Base-by-base conservation (phyloP, 2,113 vertebrate genomes). In the Hippocampus barbouri region DNA sequence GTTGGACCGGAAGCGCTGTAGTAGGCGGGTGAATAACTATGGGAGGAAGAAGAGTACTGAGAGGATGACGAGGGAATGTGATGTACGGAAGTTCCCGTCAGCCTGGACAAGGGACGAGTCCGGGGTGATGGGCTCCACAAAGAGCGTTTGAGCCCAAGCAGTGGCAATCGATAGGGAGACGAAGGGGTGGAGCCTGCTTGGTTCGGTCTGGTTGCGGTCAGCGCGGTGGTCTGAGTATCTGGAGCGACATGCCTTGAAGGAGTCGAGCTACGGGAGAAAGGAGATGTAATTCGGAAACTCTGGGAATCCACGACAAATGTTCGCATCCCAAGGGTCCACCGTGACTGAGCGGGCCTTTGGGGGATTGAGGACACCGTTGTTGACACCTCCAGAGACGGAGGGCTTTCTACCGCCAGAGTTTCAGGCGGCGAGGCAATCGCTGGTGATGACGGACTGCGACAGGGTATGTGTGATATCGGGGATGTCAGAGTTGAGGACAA, bases 261-360 rank as follows among this genome's bases (percentile, higher is more conserved):
- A 71, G 69, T 83, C 1, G 82, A 71, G 11, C 79, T 75, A 71
- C 69, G 85, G 23, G 85, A 56, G n/a, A 45, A 68, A 12, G 71
- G 5, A 0, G 88, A 84, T 59, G 83, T 47, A 64, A 85, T 47
- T 70, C 87, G 87, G 71, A 89, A 83, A 75, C 82, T 84, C 21
- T 86, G 89, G 25, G 92, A 88, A 74, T 93, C 90, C 3, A 91
- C 83, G 27, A 87, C 71, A 49, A 90, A 86, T 5, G 91, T 82
- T 68, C 84, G 88, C 23, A 89, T 72, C 21, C 91, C 91, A 53
- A 89, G 49, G 8, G 86, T 87, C 90, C 91, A 93, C 60, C 90
- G 91, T 45, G 90, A 80, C 56, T 77, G 82, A 75, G 86, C 71
- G 27, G 70, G 63, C 66, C 80, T 86, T 56, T 86, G 68, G 40